A percentile compares a stretch with the other conserved stretches of the same genome.
phyloP scores from a whole-genome alignment of 2,888 invertebrate genomes.

The Catocala fraxini region DNA sequence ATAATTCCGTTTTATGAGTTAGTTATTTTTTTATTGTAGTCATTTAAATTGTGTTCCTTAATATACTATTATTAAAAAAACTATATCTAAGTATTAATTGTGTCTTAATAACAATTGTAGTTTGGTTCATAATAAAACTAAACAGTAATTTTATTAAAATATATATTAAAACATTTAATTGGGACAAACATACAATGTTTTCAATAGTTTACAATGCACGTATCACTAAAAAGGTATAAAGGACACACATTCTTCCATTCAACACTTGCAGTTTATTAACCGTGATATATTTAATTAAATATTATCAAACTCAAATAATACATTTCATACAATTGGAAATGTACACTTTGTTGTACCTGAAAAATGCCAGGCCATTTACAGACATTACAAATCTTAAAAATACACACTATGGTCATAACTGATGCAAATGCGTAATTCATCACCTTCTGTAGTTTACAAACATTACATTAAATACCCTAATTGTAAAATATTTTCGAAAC shows the following conservation, averaged over 20 bases:
- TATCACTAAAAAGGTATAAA: slow-evolving; percentile 83
- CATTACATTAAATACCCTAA: slow-evolving; percentile 37
- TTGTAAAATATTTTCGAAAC: slow-evolving; percentile 40
- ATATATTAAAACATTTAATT: slow-evolving; percentile 88
- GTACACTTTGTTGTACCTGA: slow-evolving; percentile 45
- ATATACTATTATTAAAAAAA: slow-evolving; percentile 43
- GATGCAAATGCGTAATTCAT: slow-evolving; percentile 59
- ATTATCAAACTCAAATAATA: slow-evolving; percentile 50
- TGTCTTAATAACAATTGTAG: slow-evolving; percentile 7
- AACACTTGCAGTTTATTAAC: slow-evolving; percentile 52
- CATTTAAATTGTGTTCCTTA: slow-evolving; percentile 42
- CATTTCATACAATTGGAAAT: slow-evolving; percentile 52
- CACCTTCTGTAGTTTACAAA: slow-evolving; percentile 46
- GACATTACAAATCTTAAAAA: slow-evolving; percentile 44
- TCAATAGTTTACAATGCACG: slow-evolving; percentile 86
- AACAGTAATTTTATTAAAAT: slow-evolving; percentile 81
- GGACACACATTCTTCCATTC: slow-evolving; percentile 79
- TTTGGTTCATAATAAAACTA: slow-evolving; percentile 54
- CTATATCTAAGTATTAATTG: slow-evolving; percentile 20
- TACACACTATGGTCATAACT: slow-evolving; percentile 43
- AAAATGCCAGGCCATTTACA: slow-evolving; percentile 51
- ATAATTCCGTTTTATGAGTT: slow-evolving; percentile 74
- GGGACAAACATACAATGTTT: slow-evolving; percentile 87
- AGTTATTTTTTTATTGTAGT: slow-evolving; percentile 47
- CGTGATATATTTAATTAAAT: slow-evolving; percentile 41